A percentile compares a stretch with the other conserved stretches of the same genome.
Conservation (phyloP, 2,113 vertebrate species). For the Turdus rufiventris region DNA sequence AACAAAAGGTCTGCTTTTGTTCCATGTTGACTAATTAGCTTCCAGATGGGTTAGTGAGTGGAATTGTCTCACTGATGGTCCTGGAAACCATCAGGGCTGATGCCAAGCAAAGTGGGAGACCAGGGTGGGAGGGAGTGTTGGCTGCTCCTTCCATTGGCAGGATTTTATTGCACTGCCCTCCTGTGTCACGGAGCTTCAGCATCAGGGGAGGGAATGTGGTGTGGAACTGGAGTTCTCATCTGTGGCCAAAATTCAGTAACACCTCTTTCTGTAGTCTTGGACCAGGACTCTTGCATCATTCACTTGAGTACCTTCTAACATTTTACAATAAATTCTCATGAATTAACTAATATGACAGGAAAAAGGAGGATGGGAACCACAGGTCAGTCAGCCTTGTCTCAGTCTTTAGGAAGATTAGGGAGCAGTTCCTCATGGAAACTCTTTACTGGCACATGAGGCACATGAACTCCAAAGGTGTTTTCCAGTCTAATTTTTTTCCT, state of each 20-base stretch:
- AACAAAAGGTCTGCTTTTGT: background rate
- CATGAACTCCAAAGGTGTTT: background rate
- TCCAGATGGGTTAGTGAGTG: background rate
- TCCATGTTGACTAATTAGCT: background rate
- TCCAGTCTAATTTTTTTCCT: background rate
- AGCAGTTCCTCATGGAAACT: background rate
- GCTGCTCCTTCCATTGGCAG: background rate
- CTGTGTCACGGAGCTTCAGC: background rate
- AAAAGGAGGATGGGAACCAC: background rate
- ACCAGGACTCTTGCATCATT: background rate
- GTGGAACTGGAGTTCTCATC: background rate
- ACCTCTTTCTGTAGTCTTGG: background rate
- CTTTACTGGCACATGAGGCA: background rate
- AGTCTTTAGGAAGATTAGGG: background rate
- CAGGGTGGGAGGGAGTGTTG: background rate
- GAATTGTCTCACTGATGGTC: background rate
- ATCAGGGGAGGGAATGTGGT: background rate
- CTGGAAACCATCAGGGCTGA: background rate
- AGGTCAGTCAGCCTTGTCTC: background rate
- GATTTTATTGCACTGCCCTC: background rate
- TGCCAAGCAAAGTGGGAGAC: background rate
- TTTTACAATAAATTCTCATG: background rate
- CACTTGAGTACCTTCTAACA: background rate
- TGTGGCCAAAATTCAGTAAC: background rate
- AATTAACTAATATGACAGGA: background rate